Evolutionary conservation across 2,888 invertebrate species (phyloP).

Genomic region (Melanotus villosus): DNA sequence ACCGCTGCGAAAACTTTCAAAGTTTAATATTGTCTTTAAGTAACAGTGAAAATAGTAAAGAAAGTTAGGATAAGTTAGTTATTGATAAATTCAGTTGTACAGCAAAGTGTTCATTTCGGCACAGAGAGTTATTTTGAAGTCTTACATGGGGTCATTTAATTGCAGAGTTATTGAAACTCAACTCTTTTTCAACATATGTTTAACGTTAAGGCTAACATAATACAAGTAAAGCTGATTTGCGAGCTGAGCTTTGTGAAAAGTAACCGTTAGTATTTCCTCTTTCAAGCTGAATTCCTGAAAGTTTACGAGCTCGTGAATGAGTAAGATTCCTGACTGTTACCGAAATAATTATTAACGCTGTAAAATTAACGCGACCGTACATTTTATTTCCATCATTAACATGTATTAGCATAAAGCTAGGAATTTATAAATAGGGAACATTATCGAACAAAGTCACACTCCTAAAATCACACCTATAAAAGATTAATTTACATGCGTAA

Average conservation of each 20-base stretch:
- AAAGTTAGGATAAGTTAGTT: no score
- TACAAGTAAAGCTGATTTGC: neutral
- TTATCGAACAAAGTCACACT: constrained; percentile 66
- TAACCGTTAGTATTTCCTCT: neutral
- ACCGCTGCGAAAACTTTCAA: no score
- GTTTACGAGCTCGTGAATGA: constrained; percentile 7
- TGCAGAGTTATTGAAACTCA: no score
- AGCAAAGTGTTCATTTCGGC: no score
- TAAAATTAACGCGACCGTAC: constrained; percentile 33
- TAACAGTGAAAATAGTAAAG: no score
- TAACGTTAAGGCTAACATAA: no score
- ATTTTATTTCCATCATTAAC: constrained; percentile 40
- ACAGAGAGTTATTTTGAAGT: no score
- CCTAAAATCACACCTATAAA: constrained; percentile 64
- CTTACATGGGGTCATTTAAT: no score
- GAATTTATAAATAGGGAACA: constrained; percentile 58
- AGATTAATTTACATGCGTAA: constrained; percentile 66
- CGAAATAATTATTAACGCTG: constrained; percentile 32
- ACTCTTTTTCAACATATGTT: no score
- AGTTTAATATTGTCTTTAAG: no score
- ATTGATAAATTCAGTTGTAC: no score
- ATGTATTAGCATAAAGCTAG: constrained; percentile 38
- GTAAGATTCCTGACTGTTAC: constrained; percentile 33
- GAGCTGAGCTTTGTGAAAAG: neutral
- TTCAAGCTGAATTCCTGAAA: neutral